Percentiles rank a stretch among this genome's conserved stretches.
Conservation (phyloP, 2,888 invertebrate species). For the Leucozona laternaria region DNA sequence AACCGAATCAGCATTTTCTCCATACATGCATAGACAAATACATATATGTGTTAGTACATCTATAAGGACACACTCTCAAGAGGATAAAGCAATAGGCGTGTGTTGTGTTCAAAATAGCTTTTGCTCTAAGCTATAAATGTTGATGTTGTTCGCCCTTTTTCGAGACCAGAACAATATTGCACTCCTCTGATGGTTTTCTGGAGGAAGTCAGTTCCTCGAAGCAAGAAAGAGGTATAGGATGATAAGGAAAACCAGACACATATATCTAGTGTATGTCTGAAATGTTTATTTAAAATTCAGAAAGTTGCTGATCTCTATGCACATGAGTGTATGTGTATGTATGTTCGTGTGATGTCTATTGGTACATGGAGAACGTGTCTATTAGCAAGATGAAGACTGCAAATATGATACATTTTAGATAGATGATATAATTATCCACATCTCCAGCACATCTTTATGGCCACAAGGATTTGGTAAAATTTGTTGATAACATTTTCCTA, state of each 20-base stretch:
- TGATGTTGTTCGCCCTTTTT: neutral
- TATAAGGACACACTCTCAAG: neutral
- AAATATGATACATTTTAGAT: slow-evolving; percentile 5
- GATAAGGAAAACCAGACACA: neutral
- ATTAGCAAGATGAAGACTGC: slow-evolving; percentile 1
- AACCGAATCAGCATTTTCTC: slow-evolving; percentile 12
- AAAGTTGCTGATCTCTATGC: neutral
- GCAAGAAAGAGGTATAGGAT: neutral
- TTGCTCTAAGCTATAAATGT: neutral
- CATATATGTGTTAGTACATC: neutral
- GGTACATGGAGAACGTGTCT: slow-evolving; percentile 4
- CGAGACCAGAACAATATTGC: neutral
- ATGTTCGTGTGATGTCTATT: neutral
- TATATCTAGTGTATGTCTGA: neutral
- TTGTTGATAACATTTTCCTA: slow-evolving; percentile 19
- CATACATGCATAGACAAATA: neutral
- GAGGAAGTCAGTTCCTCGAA: neutral
- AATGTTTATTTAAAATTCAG: slow-evolving; percentile 11
- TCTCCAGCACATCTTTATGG: slow-evolving; percentile 2
- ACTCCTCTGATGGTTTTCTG: neutral
- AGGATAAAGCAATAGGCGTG: slow-evolving; percentile 20
- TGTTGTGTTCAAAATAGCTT: slow-evolving; percentile 8
- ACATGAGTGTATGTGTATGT: neutral
- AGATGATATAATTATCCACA: slow-evolving; percentile 5
- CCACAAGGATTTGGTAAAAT: slow-evolving; percentile 16